Base-by-base conservation (phyloP, 2,797 vertebrate species). In the Aulostomus chinensis region DNA sequence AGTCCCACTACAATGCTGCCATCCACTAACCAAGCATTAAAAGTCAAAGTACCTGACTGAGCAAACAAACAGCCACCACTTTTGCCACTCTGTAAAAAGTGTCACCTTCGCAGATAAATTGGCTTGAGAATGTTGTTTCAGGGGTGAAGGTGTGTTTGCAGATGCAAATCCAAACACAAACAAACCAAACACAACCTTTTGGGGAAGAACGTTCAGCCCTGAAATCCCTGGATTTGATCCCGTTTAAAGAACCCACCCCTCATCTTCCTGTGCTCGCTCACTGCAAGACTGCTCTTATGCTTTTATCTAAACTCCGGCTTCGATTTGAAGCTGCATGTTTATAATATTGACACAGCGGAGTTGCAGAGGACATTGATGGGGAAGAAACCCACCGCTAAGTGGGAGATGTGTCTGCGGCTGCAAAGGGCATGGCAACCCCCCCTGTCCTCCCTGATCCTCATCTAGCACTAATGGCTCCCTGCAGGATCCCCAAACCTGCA, bases 91-190 rank as follows among this genome's bases (percentile, higher is more conserved):
- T 78, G 89, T 82, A 20, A 81, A 73, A 82, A 58, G 33, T 34
- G 42, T 85, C 90, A 81, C 85, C 58, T 9, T 3, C 16, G 52
- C 52, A 58, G 45, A 57, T 68, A 56, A 75, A 84, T 49, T 72
- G 54, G 72, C 48, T 41, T 54, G 60, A 62, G 61, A 69, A 70
- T 86, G 89, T 90, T 91, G 49, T 90, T 90, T 89, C 83, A 90
- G 87, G 68, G 65, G 56, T 68, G 69, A 50, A 68, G 58, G 66
- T 70, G 68, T 80, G 78, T 85, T 86, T 86, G 81, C 75, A 83
- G 43, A 81, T 80, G 78, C 75, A 80, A 83, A 83, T 78, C 56
- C 50, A 22, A 64, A 55, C 65, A 62, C 58, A 77, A 78, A 80
- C 70, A 75, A 72, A 55, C 39, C 42, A 51, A 62, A 65, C 21